Evolutionary conservation across 2,797 vertebrate species (phyloP), one percentile per base, ranked within the genome.

Genomic region (Centropyge bicolor): DNA sequence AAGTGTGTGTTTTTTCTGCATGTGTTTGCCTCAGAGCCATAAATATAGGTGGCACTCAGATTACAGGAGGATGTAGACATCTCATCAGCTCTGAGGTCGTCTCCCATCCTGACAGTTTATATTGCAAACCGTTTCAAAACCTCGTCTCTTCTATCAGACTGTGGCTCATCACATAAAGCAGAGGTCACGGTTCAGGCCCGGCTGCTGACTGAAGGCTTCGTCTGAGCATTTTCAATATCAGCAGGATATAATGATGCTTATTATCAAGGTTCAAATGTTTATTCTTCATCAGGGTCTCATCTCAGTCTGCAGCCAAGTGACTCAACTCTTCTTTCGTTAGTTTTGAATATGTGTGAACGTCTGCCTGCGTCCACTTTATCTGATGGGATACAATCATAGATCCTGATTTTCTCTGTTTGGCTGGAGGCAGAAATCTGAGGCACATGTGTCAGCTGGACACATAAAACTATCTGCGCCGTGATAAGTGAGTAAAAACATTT

Each of bases 31-130:
- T 36, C 52, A 38, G 67, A 60, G 67, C 60, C 41, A 64, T 76
- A 75, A 65, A 73, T 74, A 72, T 20, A 35, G 48, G 45, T 49
- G 62, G 5, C 54, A 24, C 54, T 70, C 61, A 72, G 61, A 82
- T 68, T 77, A 64, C 61, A 74, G 70, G 27, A 64, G 55, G 27
- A 81, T 24, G 61, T 70, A 73, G 80, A 74, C 56, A 66, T 41
- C 59, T 82, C 31, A 38, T 62, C 36, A 40, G 70, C 60, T 75
- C 17, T 27, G 61, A 74, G 68, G 56, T 86, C 67, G 38, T 10
- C 63, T 10, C 22, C 0, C 22, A 24, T 56, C 55, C 38, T 20
- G 35, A 19, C 54, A 40, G 12, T 27, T 56, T 55, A 31, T 19
- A 56, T 9, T n/a, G 22, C 7, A 6, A 48, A 61, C 55, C 59